Evolutionary conservation across 2,888 invertebrate species (phyloP).

Genomic region (Drosophila emarginata): DNA sequence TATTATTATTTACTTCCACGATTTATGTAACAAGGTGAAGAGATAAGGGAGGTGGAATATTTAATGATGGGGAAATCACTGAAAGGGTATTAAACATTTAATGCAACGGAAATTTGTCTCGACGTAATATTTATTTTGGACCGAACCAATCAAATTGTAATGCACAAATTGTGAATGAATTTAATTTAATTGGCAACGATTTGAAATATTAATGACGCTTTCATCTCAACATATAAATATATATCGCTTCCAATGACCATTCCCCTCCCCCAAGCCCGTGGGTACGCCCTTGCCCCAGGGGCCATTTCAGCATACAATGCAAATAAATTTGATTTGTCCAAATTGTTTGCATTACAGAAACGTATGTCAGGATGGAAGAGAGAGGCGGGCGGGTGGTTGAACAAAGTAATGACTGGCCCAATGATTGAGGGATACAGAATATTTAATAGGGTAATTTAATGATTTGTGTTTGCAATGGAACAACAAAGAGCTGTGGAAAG

Average conservation of each 20-base stretch:
- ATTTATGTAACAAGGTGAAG: too few relatives aligned
- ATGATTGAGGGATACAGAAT: constrained; percentile 13
- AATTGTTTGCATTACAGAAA: constrained; percentile 31
- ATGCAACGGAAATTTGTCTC: not conserved
- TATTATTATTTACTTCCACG: too few relatives aligned
- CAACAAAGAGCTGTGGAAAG: not conserved
- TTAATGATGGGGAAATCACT: too few relatives aligned
- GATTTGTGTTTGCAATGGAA: constrained; percentile 24
- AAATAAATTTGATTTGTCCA: constrained; percentile 56
- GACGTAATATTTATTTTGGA: constrained; percentile 19
- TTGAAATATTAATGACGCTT: constrained; percentile 58
- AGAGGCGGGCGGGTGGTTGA: not conserved
- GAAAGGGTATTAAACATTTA: not conserved
- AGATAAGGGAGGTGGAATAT: too few relatives aligned
- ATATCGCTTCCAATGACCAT: not conserved
- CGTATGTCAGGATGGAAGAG: constrained; percentile 7
- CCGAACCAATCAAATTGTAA: constrained; percentile 30
- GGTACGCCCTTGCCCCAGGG: not conserved
- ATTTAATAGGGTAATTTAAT: constrained; percentile 33
- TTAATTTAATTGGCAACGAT: constrained; percentile 58
- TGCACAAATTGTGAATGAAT: constrained; percentile 41
- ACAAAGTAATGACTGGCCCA: constrained; percentile 27
- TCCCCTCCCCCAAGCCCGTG: not conserved
- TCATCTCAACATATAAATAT: constrained; percentile 30
- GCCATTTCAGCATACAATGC: constrained; percentile 34